Base-by-base conservation (phyloP, 1,140 invertebrate genomes). In the Drosophila gunungcola region DNA sequence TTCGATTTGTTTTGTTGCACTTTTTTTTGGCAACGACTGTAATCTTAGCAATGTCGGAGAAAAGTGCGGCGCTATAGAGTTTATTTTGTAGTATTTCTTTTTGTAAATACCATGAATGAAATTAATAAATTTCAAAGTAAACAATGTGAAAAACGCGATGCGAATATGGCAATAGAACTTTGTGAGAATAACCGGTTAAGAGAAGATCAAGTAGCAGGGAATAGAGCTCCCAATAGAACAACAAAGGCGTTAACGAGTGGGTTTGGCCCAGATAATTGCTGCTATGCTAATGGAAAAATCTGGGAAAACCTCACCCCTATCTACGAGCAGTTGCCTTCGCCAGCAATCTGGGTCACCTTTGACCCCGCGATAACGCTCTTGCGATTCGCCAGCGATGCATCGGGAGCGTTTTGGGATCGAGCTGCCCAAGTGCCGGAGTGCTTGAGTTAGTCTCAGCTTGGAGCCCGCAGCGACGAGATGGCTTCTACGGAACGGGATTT, bases 391-490 rank as follows among this genome's bases (percentile, higher is more conserved):
- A 5, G 6, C 56, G 49, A 10, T 72, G 70, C 60, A 60, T 13
- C 25, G 58, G 58, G 4, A 62, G 36, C 38, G 46, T 6, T 9
- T 25, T 32, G 25, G 36, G 51, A 52, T 74, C 68, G 60, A 68
- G 60, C 60, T 49, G 29, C 29, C 53, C 38, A 39, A 21, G 45
- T 10, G 21, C 42, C 3, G n/a, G 65, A 62, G 55, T 57, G 27
- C 45, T 13, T 16, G 6, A 57, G n/a, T 89, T 70, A 88, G 83
- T 88, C 60, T 83, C 48, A 39, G 39, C 42, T 43, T 32, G 38
- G 61, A 62, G 21, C 51, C 63, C 68, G 39, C 5, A 29, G 46
- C 56, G 81, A 73, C 49, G 36, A 48, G 16, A 89, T 86, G 78
- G 36, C 51, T 29, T 49, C 49, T 2, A 60, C 7, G 45, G 36